Evolutionary conservation across 2,797 vertebrate genomes (phyloP).

Genomic region (Sebastolobus alascanus): DNA sequence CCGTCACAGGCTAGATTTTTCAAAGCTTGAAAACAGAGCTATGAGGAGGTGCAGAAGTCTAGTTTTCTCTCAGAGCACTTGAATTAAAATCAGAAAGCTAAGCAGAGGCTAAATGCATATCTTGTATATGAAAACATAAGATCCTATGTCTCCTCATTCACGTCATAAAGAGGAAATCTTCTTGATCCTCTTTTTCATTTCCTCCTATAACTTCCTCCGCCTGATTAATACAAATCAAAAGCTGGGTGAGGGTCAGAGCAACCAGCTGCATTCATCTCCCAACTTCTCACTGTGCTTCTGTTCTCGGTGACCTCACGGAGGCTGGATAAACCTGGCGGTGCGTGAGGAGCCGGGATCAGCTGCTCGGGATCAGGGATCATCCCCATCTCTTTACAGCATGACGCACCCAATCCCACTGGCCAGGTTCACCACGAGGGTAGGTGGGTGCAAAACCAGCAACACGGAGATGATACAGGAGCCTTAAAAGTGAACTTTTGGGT

Average conservation of each 20-base stretch:
- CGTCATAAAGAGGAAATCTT: constrained; percentile 25
- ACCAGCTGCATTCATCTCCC: constrained; percentile 10
- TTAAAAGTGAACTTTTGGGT: background rate
- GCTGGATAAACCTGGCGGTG: constrained; percentile 68
- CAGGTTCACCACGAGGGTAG: constrained; percentile 38
- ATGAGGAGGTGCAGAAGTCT: too few species aligned
- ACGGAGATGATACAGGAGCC: background rate
- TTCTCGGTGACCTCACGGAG: constrained; percentile 50
- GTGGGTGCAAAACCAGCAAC: background rate
- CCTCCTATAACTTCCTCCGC: constrained; percentile 14
- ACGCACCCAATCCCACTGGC: constrained; percentile 63
- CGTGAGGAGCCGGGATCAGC: constrained; percentile 76
- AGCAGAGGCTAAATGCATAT: background rate
- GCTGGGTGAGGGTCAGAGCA: constrained; percentile 13
- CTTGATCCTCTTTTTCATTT: constrained; percentile 50
- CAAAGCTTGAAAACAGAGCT: too few species aligned
- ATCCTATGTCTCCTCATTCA: background rate
- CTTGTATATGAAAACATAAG: background rate
- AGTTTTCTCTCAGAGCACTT: too few species aligned
- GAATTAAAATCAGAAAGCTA: background rate
- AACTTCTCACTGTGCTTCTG: constrained; percentile 11
- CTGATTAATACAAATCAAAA: constrained; percentile 19
- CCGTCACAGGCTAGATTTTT: too few species aligned
- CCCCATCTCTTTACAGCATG: constrained; percentile 75
- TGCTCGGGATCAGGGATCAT: constrained; percentile 77